Evolutionary conservation across 1,140 invertebrate genomes (phyloP).

Genomic region (Aphelenchoides avenae): DNA sequence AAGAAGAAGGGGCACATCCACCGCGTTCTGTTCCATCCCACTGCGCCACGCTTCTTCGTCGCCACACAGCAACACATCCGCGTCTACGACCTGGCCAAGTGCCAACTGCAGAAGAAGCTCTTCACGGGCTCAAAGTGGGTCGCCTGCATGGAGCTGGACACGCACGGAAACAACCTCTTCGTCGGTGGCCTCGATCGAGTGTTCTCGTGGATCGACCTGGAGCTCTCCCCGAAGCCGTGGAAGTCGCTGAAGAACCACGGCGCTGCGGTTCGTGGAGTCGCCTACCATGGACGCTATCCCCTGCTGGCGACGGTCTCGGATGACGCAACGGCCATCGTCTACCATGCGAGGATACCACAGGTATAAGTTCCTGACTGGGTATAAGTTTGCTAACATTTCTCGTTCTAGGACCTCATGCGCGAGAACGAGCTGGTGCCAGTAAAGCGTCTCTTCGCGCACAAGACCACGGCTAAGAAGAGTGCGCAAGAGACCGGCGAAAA

Average conservation of each 20-base stretch:
- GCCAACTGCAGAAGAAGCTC: slow-evolving; percentile 86
- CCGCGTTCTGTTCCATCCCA: slow-evolving; percentile 86
- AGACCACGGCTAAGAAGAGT: slow-evolving; percentile 61
- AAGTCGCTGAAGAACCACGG: slow-evolving; percentile 73
- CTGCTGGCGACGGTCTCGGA: slow-evolving; percentile 92
- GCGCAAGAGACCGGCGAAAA: too few species aligned
- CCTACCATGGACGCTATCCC: slow-evolving; percentile 87
- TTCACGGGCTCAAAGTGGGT: slow-evolving; percentile 76
- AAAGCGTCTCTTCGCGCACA: slow-evolving; percentile 80
- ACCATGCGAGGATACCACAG: slow-evolving; percentile 65
- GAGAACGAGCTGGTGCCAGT: slow-evolving; percentile 94
- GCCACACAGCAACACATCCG: slow-evolving; percentile 86
- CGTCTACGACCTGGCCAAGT: slow-evolving; percentile 89
- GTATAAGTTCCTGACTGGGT: too few species aligned
- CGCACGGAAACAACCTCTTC: slow-evolving; percentile 89
- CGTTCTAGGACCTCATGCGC: slow-evolving; percentile 81
- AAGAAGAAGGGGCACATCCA: slow-evolving; percentile 85
- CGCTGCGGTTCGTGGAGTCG: slow-evolving; percentile 78
- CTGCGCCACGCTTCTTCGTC: slow-evolving; percentile 83
- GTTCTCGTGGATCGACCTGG: slow-evolving; percentile 89
- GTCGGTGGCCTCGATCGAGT: slow-evolving; percentile 89
- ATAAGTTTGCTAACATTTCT: too few species aligned
- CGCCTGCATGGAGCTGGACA: slow-evolving; percentile 87
- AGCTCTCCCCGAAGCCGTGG: slow-evolving; percentile 90
- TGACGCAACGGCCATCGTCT: slow-evolving; percentile 83